Evolutionary conservation across 2,888 invertebrate genomes (phyloP), one percentile per base, ranked within the genome.

Genomic region (Drosophila atripex): DNA sequence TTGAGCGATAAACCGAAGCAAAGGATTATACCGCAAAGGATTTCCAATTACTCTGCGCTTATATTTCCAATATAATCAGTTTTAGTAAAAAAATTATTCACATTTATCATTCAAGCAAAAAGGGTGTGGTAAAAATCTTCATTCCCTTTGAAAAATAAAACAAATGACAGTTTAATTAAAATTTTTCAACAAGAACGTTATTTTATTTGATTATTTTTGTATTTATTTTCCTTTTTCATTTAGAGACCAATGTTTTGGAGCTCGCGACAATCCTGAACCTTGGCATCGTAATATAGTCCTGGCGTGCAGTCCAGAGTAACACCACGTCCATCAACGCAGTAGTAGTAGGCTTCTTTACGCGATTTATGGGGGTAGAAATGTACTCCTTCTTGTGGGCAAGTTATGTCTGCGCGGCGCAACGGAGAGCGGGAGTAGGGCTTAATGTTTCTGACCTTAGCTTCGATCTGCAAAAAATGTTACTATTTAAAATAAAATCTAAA

Each of bases 261-360:
- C 21, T 85, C 76, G 30, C 91, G 90, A 53, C 90, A 91, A 8
- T 87, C 73, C 50, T 78, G 75, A 21, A 59, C 45, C 16, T 60
- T 55, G 18, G 71, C 21, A 61, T 91, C 91, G 59, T 80, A 91
- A 1, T 77, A 46, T 12, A 91, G 61, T 3, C 91, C 91, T 2
- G 91, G 90, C 1, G 90, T 88, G 41, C 90, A 90, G 16, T 90
- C 89, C 49, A 91, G 60, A 2, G 88, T 72, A 3, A 91, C 73
- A 25, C 91, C 91, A 14, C 75, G 76, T 1, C 90, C 91, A 30
- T 90, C 74, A n/a, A 89, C 53, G 41, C 91, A 91, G 61, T 88
- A 89, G 61, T 88, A 88, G 39, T 91, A 91, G 18, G 89, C 77
- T 35, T 80, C 77, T 16, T 28, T 50, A 9, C 83, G 78, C 1